Evolutionary conservation across 2,888 invertebrate species (phyloP).

Genomic region (Latrodectus elegans): DNA sequence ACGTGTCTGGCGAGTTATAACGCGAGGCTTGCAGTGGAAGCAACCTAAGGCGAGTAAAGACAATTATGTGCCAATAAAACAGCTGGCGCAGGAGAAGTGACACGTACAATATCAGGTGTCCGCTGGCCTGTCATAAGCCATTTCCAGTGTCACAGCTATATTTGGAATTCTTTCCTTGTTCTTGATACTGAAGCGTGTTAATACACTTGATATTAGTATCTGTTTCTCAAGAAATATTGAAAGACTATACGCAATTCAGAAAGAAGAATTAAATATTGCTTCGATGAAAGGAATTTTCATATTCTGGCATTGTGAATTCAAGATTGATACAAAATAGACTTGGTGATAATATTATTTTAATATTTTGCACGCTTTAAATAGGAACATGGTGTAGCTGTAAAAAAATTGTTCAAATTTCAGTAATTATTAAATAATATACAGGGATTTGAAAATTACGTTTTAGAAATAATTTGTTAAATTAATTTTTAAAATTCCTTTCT

Average conservation of each 20-base stretch:
- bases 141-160: slow-evolving; percentile 31
- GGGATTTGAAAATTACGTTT: too few relatives aligned
- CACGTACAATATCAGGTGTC: slow-evolving; percentile 40
- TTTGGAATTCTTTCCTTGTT: slow-evolving; percentile 28
- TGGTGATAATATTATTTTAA: too few relatives aligned
- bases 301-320: too few relatives aligned
- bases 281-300: background rate
- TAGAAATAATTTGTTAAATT: too few relatives aligned
- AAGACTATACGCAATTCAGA: too few relatives aligned
- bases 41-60: slow-evolving; percentile 18
- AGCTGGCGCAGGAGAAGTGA: slow-evolving; percentile 41
- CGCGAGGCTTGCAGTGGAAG: background rate
- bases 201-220: slow-evolving; percentile 14
- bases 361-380: too few relatives aligned
- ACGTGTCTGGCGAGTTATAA: slow-evolving; percentile 9
- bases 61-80: slow-evolving; percentile 58
- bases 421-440: too few relatives aligned
- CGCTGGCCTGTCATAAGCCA: slow-evolving; percentile 16
- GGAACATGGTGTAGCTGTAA: too few relatives aligned
- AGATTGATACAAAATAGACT: too few relatives aligned
- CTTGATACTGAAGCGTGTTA: background rate
- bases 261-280: too few relatives aligned
- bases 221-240: background rate
- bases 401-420: too few relatives aligned
- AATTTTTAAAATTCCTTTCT: too few relatives aligned